These are phyloP conservation scores for Pristionchus mayeri DNA, from an alignment of 2,888 invertebrate species.

Conservation along the genomic window DNA sequence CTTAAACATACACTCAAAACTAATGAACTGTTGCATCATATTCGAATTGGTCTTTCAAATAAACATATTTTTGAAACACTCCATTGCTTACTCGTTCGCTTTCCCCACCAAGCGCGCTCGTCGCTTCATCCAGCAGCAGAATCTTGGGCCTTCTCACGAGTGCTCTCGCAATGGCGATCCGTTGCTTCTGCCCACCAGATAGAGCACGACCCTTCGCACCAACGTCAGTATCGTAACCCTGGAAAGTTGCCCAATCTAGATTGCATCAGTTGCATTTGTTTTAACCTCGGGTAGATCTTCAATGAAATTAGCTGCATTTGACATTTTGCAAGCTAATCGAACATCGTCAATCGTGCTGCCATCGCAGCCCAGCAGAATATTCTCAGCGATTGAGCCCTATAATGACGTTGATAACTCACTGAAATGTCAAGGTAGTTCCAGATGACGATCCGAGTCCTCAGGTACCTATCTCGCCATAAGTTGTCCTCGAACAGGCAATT, in stretches of 20 bases:
- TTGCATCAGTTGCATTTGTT: not conserved
- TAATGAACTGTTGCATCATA: no score
- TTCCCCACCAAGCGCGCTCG: constrained; percentile 51
- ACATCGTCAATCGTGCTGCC: constrained; percentile 43
- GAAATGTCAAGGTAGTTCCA: no score
- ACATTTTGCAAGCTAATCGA: constrained; percentile 49
- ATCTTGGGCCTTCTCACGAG: constrained; percentile 73
- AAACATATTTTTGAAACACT: no score
- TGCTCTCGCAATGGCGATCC: constrained; percentile 56
- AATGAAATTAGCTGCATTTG: constrained; percentile 53
- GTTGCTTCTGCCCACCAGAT: constrained; percentile 53
- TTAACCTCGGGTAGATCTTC: constrained; percentile 49
- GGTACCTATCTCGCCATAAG: no score
- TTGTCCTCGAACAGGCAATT: no score
- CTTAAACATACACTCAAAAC: no score
- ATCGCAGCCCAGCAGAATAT: not conserved
- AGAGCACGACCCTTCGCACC: constrained; percentile 52
- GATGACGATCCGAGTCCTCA: no score
- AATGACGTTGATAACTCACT: no score
- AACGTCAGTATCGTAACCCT: constrained; percentile 54
- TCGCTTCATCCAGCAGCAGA: constrained; percentile 58
- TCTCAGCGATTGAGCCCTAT: constrained; percentile 25
- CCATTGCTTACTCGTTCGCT: constrained; percentile 17
- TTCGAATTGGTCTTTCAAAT: no score
- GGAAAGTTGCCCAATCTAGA: not conserved